These are phyloP conservation scores for Drosophila orosa DNA, from an alignment of 1,140 invertebrate species.

Conservation along the genomic window DNA sequence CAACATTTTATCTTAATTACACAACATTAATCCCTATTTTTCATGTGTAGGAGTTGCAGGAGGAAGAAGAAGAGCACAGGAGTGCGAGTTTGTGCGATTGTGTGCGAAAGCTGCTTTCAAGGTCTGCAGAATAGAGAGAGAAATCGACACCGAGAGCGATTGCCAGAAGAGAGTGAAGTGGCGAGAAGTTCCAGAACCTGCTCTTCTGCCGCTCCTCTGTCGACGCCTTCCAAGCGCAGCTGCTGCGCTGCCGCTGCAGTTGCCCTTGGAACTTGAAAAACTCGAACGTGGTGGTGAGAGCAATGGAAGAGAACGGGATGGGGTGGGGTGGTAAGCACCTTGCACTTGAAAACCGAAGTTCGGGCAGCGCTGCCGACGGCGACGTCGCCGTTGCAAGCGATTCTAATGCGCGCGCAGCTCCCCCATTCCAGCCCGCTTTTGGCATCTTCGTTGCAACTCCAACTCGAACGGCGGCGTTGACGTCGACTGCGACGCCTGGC, in stretches of 20 bases:
- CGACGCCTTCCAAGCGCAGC: slow-evolving; percentile 28
- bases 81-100: slow-evolving; percentile 16
- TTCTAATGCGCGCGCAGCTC: slow-evolving; percentile 57
- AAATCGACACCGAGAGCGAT: not conserved
- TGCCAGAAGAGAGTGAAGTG: slow-evolving; percentile 16
- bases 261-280: slow-evolving; percentile 73
- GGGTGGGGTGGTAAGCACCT: slow-evolving; percentile 36
- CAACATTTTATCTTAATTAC: not conserved
- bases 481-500: slow-evolving; percentile 9
- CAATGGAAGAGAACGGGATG: too few species aligned
- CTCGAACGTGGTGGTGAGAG: slow-evolving; percentile 2
- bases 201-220: slow-evolving; percentile 18
- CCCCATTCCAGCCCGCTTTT: not conserved
- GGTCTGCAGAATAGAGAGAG: slow-evolving; percentile 63
- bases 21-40: not conserved
- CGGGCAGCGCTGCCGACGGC: slow-evolving; percentile 23
- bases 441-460: slow-evolving; percentile 14
- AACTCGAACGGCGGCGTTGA: slow-evolving; percentile 18
- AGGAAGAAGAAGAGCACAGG: slow-evolving; percentile 2
- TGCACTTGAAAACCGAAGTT: slow-evolving; percentile 77
- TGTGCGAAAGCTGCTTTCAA: slow-evolving; percentile 67
- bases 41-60: slow-evolving; percentile 7
- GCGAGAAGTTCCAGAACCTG: slow-evolving; percentile 23
- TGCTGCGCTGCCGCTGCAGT: slow-evolving; percentile 67
- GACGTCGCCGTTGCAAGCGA: slow-evolving; percentile 37